Conservation (phyloP, 2,888 invertebrate species). For the Pandemis heparana region DNA sequence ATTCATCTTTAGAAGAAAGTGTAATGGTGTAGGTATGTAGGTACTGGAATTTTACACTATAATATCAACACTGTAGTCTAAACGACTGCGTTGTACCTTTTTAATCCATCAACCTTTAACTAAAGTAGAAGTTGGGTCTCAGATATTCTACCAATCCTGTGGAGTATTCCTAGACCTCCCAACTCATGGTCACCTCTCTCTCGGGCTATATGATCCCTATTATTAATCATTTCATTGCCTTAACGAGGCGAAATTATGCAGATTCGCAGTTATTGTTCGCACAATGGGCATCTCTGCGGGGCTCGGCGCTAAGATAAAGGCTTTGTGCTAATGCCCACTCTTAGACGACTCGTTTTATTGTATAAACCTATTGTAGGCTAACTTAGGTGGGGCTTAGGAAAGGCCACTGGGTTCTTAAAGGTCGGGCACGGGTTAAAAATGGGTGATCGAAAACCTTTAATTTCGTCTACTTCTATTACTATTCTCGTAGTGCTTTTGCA, state of each 20-base stretch:
- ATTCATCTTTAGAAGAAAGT: no score
- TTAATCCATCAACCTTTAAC: no score
- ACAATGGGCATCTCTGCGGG: constrained; percentile 74
- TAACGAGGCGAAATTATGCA: constrained; percentile 84
- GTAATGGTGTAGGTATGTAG: no score
- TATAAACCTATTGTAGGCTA: constrained; percentile 49
- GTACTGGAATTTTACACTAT: no score
- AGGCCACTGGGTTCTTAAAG: constrained; percentile 5
- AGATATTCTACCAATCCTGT: not conserved
- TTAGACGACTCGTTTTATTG: constrained; percentile 52
- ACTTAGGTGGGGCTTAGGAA: constrained; percentile 27
- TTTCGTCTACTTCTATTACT: no score
- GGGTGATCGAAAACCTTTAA: not conserved
- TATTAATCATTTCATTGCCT: constrained; percentile 83
- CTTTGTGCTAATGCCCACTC: constrained; percentile 56
- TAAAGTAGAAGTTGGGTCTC: no score
- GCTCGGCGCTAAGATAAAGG: constrained; percentile 65
- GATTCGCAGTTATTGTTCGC: constrained; percentile 68
- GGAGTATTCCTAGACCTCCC: not conserved
- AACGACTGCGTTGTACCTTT: no score
- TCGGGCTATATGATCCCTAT: constrained; percentile 72
- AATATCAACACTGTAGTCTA: no score
- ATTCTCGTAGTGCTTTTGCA: no score
- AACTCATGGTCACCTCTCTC: constrained; percentile 53
- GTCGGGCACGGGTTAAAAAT: not conserved